Evolutionary conservation across 2,113 vertebrate genomes (phyloP).

Genomic region (Centropristis striata): DNA sequence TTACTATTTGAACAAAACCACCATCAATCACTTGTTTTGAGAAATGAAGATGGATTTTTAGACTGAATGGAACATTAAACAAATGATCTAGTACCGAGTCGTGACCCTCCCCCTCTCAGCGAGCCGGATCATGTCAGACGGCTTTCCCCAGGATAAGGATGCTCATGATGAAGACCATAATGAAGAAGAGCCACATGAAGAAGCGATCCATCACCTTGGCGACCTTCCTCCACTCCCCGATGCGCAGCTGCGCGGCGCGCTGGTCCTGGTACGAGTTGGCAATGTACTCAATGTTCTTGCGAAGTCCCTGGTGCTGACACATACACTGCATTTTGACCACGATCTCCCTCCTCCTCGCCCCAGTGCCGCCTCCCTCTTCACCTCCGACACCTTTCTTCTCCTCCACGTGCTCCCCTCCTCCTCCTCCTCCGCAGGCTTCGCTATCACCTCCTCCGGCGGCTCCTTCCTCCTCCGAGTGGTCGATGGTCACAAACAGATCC

Average conservation of each 20-base stretch:
- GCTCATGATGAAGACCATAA: conserved; percentile 94
- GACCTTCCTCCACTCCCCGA: conserved; percentile 91
- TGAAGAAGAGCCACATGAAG: conserved; percentile 95
- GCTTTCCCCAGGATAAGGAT: conserved; percentile 89
- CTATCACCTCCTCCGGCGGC: neutral
- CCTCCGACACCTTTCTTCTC: conserved; percentile 43
- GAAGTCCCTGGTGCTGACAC: conserved; percentile 84
- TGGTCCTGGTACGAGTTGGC: conserved; percentile 88
- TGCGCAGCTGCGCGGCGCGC: conserved; percentile 82
- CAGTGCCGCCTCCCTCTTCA: conserved; percentile 11
- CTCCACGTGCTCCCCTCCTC: neutral
- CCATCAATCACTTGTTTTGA: neutral
- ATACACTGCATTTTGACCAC: conserved; percentile 71
- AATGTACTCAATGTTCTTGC: conserved; percentile 86
- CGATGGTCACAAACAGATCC: conserved; percentile 67
- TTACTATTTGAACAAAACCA: neutral
- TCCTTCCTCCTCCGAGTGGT: conserved; percentile 59
- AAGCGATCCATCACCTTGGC: conserved; percentile 94
- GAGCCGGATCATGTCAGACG: conserved; percentile 74
- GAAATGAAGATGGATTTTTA: neutral
- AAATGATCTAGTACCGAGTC: neutral
- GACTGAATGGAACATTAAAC: neutral
- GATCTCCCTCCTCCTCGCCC: conserved; percentile 32
- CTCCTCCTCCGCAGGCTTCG: conserved; percentile 26
- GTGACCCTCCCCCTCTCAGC: fast-evolving